Percentiles rank a stretch among this genome's conserved stretches.
Evolutionary conservation across 2,888 invertebrate genomes (phyloP).

Genomic region (Ochropleura plecta): DNA sequence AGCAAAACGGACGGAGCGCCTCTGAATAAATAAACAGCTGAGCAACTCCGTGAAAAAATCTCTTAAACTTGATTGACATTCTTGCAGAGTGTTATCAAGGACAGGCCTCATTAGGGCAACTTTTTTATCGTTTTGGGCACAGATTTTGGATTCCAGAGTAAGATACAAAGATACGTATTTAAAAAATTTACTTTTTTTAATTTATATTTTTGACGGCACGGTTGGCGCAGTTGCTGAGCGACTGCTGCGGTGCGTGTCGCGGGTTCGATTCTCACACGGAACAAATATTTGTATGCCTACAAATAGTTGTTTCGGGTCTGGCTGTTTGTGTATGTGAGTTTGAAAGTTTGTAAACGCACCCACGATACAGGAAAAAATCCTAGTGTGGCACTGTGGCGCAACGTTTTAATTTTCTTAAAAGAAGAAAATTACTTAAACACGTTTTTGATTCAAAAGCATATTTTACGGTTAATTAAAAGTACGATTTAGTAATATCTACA

Average conservation of each 20-base stretch:
- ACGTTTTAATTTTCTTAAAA: too few species aligned
- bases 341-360: too few species aligned
- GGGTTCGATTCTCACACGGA: too few species aligned
- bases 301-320: too few species aligned
- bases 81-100: slow-evolving; percentile 41
- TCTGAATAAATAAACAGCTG: slow-evolving; percentile 54
- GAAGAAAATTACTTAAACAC: background rate
- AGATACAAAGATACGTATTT: slow-evolving; percentile 6
- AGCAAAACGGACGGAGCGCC: slow-evolving; percentile 25
- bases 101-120: slow-evolving; percentile 43
- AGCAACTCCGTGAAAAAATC: slow-evolving; percentile 51
- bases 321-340: too few species aligned
- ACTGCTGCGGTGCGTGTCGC: too few species aligned
- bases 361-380: too few species aligned
- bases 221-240: too few species aligned
- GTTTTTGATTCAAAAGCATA: background rate
- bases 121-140: slow-evolving; percentile 42
- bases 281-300: too few species aligned
- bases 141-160: slow-evolving; percentile 17
- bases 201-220: too few species aligned
- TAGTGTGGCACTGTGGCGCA: too few species aligned
- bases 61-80: slow-evolving; percentile 56
- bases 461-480: background rate
- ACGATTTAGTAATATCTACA: background rate
- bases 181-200: too few species aligned